Evolutionary conservation across 2,797 vertebrate genomes (phyloP).

Genomic region (Hemibagrus guttatus): DNA sequence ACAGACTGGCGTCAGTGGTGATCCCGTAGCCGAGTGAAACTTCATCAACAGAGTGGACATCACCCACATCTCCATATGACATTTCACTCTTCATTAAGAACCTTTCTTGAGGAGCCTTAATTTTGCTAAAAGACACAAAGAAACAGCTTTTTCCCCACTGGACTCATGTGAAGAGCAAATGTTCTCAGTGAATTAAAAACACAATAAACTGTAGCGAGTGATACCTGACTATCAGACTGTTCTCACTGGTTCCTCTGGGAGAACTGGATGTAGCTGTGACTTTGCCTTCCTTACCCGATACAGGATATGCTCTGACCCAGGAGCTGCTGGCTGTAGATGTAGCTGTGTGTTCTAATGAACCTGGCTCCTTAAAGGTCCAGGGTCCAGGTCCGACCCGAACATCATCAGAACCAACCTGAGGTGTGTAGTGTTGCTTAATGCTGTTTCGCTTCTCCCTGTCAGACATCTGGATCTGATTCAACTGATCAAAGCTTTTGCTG

Average conservation of each 20-base stretch:
- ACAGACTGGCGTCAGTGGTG: constrained; percentile 71
- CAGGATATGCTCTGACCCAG: constrained; percentile 14
- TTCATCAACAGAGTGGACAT: constrained; percentile 57
- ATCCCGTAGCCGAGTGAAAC: constrained; percentile 71
- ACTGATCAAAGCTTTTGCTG: constrained; percentile 80
- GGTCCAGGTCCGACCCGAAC: not conserved
- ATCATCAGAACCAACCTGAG: constrained; percentile 28
- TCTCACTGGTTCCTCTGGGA: constrained; percentile 62
- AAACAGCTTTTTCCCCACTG: not conserved
- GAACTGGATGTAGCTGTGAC: constrained; percentile 42
- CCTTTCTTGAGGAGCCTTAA: constrained; percentile 44
- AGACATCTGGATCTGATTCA: constrained; percentile 64
- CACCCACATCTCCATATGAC: constrained; percentile 58
- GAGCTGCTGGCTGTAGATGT: not conserved
- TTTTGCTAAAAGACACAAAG: constrained; percentile 46
- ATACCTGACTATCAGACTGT: constrained; percentile 65
- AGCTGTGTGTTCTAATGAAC: constrained; percentile 11
- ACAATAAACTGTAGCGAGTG: not conserved
- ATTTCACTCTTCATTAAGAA: constrained; percentile 54
- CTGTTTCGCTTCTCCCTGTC: constrained; percentile 52
- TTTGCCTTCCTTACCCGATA: constrained; percentile 55
- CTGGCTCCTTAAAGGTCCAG: not conserved
- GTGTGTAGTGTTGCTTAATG: constrained; percentile 55
- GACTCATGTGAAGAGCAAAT: not conserved
- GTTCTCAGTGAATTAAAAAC: not conserved